Evolutionary conservation across 2,888 invertebrate species (phyloP), one percentile per base, ranked within the genome.

Genomic region (Fissipunctia ypsillon): DNA sequence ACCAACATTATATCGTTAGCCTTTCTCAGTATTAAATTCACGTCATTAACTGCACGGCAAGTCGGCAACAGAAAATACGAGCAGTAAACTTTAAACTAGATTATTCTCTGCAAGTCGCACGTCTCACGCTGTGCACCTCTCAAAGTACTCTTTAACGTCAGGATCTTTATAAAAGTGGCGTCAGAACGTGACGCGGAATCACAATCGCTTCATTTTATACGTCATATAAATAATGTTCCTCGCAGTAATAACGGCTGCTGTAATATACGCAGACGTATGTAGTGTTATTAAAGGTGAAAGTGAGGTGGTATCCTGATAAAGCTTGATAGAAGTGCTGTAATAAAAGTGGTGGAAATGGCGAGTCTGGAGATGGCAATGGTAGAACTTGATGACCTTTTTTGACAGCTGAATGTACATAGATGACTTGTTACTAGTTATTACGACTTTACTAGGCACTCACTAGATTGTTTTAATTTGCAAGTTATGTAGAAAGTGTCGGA

Each of bases 121-220:
- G 60, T 69, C 52, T 43, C 69, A 69, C 73, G 57, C 68, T 70
- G 68, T 79, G 71, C 79, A 83, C 79, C 71, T 69, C 78, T 79
- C 75, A 79, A 83, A 79, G 76, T 71, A 71, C 83, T 82, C 70
- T 70, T 81, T 71, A 83, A 73, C 74, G 75, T 73, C 74, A 69
- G 68, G 72, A 74, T 85, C 86, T 73, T 80, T 82, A 83, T 80
- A 84, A 84, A 75, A 80, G 77, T 76, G 66, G 71, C 80, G 67
- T 73, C 71, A 65, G 54, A 59, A 81, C 93, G 91, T 92, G 93
- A 88, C 89, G 76, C 41, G 76, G 91, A 89, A 90, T 89, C 84
- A 85, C 86, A 87, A 92, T 90, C 86, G 87, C 89, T 90, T 92
- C 90, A 90, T 92, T 91, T 90, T 81, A 84, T 83, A 69, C 70